phyloP scores from a whole-genome alignment of 2,113 vertebrate genomes.

The Panthera tigris region DNA sequence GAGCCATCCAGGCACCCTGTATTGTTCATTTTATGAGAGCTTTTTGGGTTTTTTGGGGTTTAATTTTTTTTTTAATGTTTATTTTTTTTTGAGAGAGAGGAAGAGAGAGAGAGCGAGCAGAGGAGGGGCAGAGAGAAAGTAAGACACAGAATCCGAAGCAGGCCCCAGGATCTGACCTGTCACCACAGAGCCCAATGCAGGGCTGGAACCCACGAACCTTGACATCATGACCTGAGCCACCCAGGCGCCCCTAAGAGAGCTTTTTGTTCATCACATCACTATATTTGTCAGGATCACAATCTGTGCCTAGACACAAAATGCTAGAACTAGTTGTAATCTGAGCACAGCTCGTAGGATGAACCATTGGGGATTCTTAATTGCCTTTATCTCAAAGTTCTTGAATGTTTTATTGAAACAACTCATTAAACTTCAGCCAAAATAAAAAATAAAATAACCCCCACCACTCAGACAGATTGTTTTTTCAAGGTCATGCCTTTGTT shows the following conservation, averaged over 20 bases:
- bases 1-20: too few species aligned
- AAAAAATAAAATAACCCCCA: not conserved
- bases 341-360: not conserved
- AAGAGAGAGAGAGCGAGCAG: too few species aligned
- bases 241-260: not conserved
- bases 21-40: not conserved
- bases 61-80: too few species aligned
- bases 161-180: too few species aligned
- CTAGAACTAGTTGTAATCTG: not conserved
- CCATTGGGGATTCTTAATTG: not conserved
- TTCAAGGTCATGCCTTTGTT: not conserved
- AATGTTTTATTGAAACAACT: not conserved
- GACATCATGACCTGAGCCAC: too few species aligned
- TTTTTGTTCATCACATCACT: not conserved
- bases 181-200: too few species aligned
- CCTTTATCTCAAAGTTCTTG: not conserved
- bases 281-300: not conserved
- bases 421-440: not conserved
- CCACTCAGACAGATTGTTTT: not conserved
- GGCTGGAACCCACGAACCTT: too few species aligned
- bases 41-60: not conserved
- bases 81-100: too few species aligned
- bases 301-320: not conserved
- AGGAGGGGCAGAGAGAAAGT: too few species aligned
- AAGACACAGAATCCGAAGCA: too few species aligned